Conservation (phyloP, 1,140 invertebrate species). For the Drosophila grimshawi region DNA sequence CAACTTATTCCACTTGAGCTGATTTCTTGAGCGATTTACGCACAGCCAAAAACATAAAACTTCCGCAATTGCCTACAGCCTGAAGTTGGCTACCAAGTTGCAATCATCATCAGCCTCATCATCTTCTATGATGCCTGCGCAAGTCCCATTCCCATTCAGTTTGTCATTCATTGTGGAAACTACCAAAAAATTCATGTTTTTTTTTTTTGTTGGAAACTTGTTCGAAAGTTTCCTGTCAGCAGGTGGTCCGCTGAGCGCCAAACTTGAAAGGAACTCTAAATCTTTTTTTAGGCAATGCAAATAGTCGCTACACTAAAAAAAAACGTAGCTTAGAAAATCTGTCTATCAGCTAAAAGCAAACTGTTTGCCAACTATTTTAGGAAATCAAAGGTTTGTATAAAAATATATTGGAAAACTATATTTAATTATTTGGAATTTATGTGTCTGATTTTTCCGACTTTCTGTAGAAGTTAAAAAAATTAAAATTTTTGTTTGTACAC, state of each 20-base stretch:
- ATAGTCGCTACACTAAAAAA: not conserved
- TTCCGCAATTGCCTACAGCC: slow-evolving; percentile 70
- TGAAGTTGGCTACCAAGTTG: slow-evolving; percentile 17
- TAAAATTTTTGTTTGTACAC: no score
- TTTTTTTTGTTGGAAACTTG: slow-evolving; percentile 3
- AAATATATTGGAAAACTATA: no score
- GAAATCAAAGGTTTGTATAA: no score
- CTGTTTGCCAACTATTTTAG: no score
- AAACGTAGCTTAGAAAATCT: not conserved
- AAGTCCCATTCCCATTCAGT: slow-evolving; percentile 50
- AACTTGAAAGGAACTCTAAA: slow-evolving; percentile 64
- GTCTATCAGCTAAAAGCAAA: no score
- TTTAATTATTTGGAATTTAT: no score
- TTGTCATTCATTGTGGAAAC: slow-evolving; percentile 50
- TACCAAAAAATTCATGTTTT: not conserved
- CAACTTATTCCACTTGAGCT: slow-evolving; percentile 81
- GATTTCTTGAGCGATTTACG: slow-evolving; percentile 81
- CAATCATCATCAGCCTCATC: not conserved
- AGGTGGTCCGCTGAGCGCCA: slow-evolving; percentile 59
- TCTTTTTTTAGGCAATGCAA: slow-evolving; percentile 41
- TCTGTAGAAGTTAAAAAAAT: no score
- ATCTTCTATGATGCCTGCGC: slow-evolving; percentile 15
- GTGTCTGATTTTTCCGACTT: no score
- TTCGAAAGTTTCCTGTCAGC: slow-evolving; percentile 70
- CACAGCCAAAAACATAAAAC: slow-evolving; percentile 80